Base-by-base conservation (phyloP, 2,797 vertebrate species). In the Coregonus sp. region DNA sequence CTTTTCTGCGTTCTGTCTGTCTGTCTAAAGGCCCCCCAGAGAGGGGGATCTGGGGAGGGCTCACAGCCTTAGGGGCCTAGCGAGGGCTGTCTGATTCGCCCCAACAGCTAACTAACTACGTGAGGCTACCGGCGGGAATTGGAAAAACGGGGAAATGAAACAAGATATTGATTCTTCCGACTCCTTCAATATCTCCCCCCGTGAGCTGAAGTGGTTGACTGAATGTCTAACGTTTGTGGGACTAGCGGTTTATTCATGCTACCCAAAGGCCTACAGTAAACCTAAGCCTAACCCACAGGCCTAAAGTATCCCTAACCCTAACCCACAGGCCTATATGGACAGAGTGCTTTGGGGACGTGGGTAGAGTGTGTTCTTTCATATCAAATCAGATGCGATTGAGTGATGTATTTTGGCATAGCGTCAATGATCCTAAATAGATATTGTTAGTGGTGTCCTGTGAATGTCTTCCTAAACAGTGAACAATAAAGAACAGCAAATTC, bases 131-230 rank as follows among this genome's bases (percentile, higher is more conserved):
- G 14, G 25, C 0, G 29, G 75, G 70, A 47, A 47, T 47, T 47
- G 40, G 56, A n/a, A 25, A 66, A 65, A 20, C 7, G 18, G 35
- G 74, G 31, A 74, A 74, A 77, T 77, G 54, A 81, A 77, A 73
- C 29, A 37, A 47, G 29, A 20, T 69, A 81, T 75, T 74, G 80
- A 81, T 81, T 68, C 51, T 20, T 33, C 35, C 52, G 69, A 78
- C 75, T 78, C 61, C 70, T 59, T 59, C 51, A 7, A 68, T 75
- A 72, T 20, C 16, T 25, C 50, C 56, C 35, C 16, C 47, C 7
- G 37, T 70, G 18, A 70, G 68, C n/a, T 18, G 51, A 16, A 52
- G n/a, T 5, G 14, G 25, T 4, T 25, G 70, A 51, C 2, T 16
- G 20, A 52, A 31, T 72, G 50, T 72, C 12, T 15, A 54, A 52